Evolutionary conservation across 1,140 invertebrate genomes (phyloP).

Genomic region (Ericerus pela): DNA sequence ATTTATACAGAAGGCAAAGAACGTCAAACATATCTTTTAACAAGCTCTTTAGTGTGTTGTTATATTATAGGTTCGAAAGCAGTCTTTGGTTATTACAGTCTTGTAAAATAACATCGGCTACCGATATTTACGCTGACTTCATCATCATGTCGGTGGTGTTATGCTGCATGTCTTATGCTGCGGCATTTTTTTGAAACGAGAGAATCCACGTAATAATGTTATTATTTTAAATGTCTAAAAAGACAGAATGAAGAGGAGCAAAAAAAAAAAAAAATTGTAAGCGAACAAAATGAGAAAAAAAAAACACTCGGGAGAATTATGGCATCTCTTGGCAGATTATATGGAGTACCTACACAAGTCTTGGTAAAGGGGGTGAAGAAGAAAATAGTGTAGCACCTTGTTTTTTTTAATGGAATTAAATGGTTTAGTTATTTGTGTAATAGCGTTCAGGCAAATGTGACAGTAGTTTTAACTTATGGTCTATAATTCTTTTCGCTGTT

Average conservation of each 20-base stretch:
- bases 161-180: not conserved
- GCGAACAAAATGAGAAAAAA: not conserved
- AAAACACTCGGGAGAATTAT: constrained; percentile 7
- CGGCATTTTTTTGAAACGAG: constrained; percentile 6
- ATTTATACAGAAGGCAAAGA: no score
- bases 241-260: not conserved
- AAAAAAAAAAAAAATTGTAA: not conserved
- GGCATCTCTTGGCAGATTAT: not conserved
- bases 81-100: not conserved
- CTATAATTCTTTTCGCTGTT: constrained; percentile 8
- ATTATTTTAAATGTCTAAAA: constrained; percentile 8
- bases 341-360: not conserved
- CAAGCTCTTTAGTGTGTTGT: constrained; percentile 1
- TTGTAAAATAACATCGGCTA: not conserved
- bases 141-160: not conserved
- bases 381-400: constrained; percentile 9
- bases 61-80: no score
- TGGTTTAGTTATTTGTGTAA: constrained; percentile 9
- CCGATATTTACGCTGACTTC: not conserved
- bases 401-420: constrained; percentile 10
- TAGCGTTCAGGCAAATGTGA: constrained; percentile 7
- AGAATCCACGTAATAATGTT: constrained; percentile 1
- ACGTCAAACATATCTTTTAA: constrained; percentile 10
- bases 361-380: constrained; percentile 1
- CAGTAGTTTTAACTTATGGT: constrained; percentile 7